Percentiles rank a stretch among this genome's conserved stretches.
These are phyloP conservation scores for Bombus sibiricus DNA, from an alignment of 1,140 invertebrate genomes.

Conservation along the genomic window DNA sequence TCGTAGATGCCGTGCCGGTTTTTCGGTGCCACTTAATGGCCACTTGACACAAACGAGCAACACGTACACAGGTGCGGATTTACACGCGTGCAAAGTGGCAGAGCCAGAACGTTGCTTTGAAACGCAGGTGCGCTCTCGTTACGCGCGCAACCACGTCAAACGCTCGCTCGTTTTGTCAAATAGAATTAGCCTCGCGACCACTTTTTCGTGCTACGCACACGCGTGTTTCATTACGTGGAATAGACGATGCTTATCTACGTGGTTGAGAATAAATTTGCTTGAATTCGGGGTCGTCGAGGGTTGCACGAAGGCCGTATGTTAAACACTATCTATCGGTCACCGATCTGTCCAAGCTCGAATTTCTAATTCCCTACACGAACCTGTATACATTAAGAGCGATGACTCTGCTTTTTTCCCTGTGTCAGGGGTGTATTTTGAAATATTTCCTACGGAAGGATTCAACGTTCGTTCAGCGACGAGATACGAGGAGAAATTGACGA, in stretches of 20 bases:
- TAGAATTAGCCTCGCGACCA: slow-evolving; percentile 56
- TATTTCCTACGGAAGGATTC: neutral
- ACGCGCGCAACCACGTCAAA: slow-evolving; percentile 42
- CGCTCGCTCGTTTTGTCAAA: slow-evolving; percentile 52
- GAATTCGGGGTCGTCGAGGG: slow-evolving; percentile 42
- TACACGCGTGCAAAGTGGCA: neutral
- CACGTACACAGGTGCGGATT: neutral
- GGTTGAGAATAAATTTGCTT: slow-evolving; percentile 45
- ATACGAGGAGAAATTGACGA: neutral
- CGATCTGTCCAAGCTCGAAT: slow-evolving; percentile 11
- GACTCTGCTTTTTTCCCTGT: neutral
- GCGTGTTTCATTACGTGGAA: neutral
- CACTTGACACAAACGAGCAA: slow-evolving; percentile 69
- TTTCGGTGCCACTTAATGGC: slow-evolving; percentile 75
- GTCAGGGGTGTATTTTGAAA: neutral
- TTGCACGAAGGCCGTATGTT: slow-evolving; percentile 27
- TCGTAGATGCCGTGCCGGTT: slow-evolving; percentile 68
- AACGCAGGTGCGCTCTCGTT: slow-evolving; percentile 50
- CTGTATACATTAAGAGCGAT: neutral
- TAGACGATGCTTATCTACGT: slow-evolving; percentile 45
- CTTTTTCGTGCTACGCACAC: slow-evolving; percentile 32
- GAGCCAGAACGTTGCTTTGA: neutral
- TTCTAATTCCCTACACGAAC: neutral
- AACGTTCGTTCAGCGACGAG: neutral
- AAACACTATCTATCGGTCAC: slow-evolving; percentile 19